Base-by-base conservation (phyloP, 2,888 invertebrate species). In the Craniophora ligustri region DNA sequence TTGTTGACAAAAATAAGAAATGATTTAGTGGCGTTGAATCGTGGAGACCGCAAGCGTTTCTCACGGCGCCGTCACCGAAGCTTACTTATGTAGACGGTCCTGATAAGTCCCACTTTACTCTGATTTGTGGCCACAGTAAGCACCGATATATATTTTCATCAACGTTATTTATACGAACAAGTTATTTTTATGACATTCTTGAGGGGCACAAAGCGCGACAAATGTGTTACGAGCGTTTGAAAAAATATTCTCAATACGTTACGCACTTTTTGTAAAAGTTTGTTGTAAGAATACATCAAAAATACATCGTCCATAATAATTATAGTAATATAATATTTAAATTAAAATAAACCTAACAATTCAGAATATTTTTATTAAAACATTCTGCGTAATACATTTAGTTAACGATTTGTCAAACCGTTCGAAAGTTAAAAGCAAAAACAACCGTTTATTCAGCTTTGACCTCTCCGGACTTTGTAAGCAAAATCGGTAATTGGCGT, bases 131-230 rank as follows among this genome's bases (percentile, higher is more conserved):
- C 78, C 76, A 79, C 75, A 71, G 78, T 81, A 84, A 84, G 78
- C 75, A 75, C 81, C 72, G 67, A 80, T 77, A 85, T 84, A 84
- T 82, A 81, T 86, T 82, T 83, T 86, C 86, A 86, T 85, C 84
- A 85, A 74, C 78, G 76, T 86, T 84, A 86, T 87, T 85, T 86
- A 87, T 87, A 76, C 76, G 79, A 79, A 75, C 83, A 81, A 82
- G 84, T 84, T 86, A 81, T 80, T 84, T 84, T 87, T 83, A 87
- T 85, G 76, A 80, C 81, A 76, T 81, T 82, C 84, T 86, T 84
- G 82, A 81, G 76, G 53, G 74, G 76, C 79, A 84, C 78, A 80
- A 79, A 84, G 78, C 79, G 79, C 78, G 78, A 79, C 73, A 76
- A 82, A 77, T 73, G 76, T 84, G 79, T 81, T 77, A 75, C 81